Base-by-base conservation (phyloP, 2,888 invertebrate genomes). In the Erebia epiphron region DNA sequence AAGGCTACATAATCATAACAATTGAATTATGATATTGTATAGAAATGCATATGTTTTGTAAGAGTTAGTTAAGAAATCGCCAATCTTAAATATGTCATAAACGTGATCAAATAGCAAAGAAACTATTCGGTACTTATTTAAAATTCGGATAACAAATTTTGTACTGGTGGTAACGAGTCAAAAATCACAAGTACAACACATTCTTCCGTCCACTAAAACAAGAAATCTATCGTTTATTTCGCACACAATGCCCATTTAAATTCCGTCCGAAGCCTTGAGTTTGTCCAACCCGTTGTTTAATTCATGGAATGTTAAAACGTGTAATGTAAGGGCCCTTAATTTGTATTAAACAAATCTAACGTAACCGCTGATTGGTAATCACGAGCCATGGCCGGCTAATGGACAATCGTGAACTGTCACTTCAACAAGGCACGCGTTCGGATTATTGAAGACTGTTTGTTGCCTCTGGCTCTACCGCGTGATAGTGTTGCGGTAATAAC, bases 331-430 rank as follows among this genome's bases (percentile, higher is more conserved):
- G 61, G 63, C 71, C 71, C 72, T 71, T 72, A 74, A 71, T 69
- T 69, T 57, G 46, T 67, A 57, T 71, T 73, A 66, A 71, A 66
- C 72, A 71, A 65, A 72, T 70, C 54, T 66, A 75, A 65, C 71
- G 72, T 72, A 75, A 73, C 71, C 60, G 46, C 63, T 75, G 67
- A 72, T 75, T 68, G 68, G 74, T 71, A 74, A 75, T 74, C 72
- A 75, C 69, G 74, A 74, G 64, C 62, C 64, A 58, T 61, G 61
- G 50, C 68, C 54, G 68, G 57, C 69, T 72, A 67, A 69, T 74
- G 69, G 73, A 67, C 71, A 73, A 75, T 75, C 74, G 77, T 76
- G 76, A 67, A 61, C 62, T 67, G 75, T 66, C 49, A 62, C 70
- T 68, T 52, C 57, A 68, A 67, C 71, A 60, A 64, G 52, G 64